Base-by-base conservation (phyloP, 2,113 vertebrate genomes). In the Morphnarchus princeps region DNA sequence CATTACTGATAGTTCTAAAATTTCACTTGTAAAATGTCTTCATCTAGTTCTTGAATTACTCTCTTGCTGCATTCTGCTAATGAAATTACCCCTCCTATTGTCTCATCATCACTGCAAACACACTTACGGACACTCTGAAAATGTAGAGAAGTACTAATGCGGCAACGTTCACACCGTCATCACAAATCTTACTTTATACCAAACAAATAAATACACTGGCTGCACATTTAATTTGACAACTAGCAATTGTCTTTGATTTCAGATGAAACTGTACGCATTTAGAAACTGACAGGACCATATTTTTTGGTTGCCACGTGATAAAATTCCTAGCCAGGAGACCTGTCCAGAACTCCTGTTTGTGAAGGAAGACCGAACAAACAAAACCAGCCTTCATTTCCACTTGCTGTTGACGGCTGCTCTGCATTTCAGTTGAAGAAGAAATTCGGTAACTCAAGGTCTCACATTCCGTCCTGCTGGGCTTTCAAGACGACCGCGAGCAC, bases 251-350 rank as follows among this genome's bases (percentile, higher is more conserved):
- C 50, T 13, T 16, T n/a, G 13, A 34, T 40, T 81, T 43, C 85
- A 77, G 54, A 69, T 20, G 24, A 43, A 63, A 31, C 32, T 22
- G 12, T 7, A 16, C 3, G 19, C 55, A 13, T 18, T 66, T 16
- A 32, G 45, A 73, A 82, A 43, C 38, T 4, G 13, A 42, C 5
- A 28, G 59, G 9, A 57, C 29, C 18, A 2, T 5, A 26, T 10
- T 22, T 72, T 29, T 25, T 38, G 0, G 21, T 32, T 70, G 49
- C 43, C 29, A 2, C 0, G 0, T 4, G 22, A 54, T 3, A 7
- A 31, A 78, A 67, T 29, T 43, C 38, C 81, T 47, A 28, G 38
- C 29, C 45, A 32, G 74, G 24, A 89, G 42, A 42, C 28, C 20
- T 6, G 21, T 20, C 21, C 77, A 58, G 45, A 76, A 7, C 28